Percentiles rank a stretch among this genome's conserved stretches.
Evolutionary conservation across 64 coral and sea anemone species (phyloP).

Genomic region (Montipora efflorescens): DNA sequence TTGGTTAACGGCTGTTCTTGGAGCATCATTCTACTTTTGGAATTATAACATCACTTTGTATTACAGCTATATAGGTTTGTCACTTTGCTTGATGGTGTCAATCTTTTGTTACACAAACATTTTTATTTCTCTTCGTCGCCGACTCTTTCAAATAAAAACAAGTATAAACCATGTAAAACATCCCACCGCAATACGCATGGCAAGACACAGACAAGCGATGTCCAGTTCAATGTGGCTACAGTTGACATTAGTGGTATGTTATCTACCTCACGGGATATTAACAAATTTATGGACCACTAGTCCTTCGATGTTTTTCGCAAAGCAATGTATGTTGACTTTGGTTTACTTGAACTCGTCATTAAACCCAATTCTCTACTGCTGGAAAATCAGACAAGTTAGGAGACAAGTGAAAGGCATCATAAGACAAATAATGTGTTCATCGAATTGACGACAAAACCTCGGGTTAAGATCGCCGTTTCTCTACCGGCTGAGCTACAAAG

Average conservation of each 20-base stretch:
- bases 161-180: background rate
- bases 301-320: background rate
- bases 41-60: background rate
- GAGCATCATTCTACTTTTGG: background rate
- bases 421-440: background rate
- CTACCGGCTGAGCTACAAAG: too few species aligned
- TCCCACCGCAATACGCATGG: background rate
- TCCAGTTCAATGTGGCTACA: background rate
- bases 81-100: background rate
- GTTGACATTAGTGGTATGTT: background rate
- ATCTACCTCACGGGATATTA: background rate
- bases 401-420: background rate
- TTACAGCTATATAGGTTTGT: background rate
- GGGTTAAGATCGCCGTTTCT: too few species aligned
- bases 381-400: slow-evolving; percentile 7
- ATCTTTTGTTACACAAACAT: slow-evolving; percentile 5
- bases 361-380: slow-evolving; percentile 25
- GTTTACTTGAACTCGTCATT: slow-evolving; percentile 5
- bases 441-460: background rate
- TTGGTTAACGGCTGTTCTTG: background rate
- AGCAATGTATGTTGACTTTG: background rate
- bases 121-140: background rate
- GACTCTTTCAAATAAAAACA: background rate
- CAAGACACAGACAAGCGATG: background rate
- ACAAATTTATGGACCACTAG: background rate